These are phyloP conservation scores for Chrysina gloriosa DNA, from an alignment of 2,888 invertebrate genomes.

Conservation along the genomic window DNA sequence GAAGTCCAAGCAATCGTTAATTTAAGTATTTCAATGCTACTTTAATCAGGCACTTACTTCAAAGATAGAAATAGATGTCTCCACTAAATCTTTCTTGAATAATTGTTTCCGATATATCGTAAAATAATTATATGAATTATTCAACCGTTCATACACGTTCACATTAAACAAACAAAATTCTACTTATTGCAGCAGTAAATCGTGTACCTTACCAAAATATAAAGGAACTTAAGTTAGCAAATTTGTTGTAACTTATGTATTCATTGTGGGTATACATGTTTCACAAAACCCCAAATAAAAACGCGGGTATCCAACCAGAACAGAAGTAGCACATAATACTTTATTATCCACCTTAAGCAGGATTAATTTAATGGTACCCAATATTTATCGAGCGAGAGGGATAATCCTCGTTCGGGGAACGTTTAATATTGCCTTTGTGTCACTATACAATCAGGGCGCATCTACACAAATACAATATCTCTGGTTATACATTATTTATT, in stretches of 20 bases:
- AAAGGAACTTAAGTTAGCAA: no score
- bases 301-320: conserved; percentile 3
- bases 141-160: no score
- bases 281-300: conserved; percentile 1
- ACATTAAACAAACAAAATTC: no score
- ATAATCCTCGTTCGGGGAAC: conserved; percentile 39
- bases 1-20: neutral
- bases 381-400: conserved; percentile 50
- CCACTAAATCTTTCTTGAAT: no score
- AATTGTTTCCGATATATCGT: no score
- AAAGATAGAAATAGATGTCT: neutral
- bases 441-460: neutral
- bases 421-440: conserved; percentile 37
- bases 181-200: no score
- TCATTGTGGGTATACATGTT: neutral
- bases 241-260: neutral
- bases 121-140: no score
- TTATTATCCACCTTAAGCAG: conserved; percentile 39
- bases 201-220: no score
- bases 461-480: conserved; percentile 25
- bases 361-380: conserved; percentile 52
- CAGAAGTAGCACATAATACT: conserved; percentile 23
- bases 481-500: conserved; percentile 25
- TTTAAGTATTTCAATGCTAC: neutral
- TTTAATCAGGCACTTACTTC: neutral